A percentile compares a stretch with the other conserved stretches of the same genome.
Evolutionary conservation across 2,797 vertebrate species (phyloP).

Genomic region (Onychomys torridus): DNA sequence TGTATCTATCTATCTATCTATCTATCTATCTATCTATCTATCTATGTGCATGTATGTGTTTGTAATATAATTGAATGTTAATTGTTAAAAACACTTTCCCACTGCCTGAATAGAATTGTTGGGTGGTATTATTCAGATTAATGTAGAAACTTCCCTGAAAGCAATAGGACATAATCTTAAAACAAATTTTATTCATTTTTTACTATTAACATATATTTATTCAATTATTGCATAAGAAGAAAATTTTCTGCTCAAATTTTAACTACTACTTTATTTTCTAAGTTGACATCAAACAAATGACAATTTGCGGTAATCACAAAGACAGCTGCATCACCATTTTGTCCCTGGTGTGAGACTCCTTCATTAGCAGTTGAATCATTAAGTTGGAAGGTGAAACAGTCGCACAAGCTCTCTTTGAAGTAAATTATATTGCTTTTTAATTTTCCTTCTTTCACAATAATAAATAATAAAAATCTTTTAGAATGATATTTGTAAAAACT

Average conservation of each 20-base stretch:
- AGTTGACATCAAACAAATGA: slow-evolving; percentile 13
- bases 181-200: background rate
- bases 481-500: background rate
- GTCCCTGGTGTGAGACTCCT: background rate
- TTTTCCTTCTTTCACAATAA: background rate
- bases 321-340: background rate
- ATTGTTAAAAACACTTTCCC: background rate
- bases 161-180: background rate
- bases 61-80: background rate
- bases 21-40: background rate
- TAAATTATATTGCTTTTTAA: background rate
- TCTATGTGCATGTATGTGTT: background rate
- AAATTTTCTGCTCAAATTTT: background rate
- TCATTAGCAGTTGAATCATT: slow-evolving; percentile 5
- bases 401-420: background rate
- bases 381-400: background rate
- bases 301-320: slow-evolving; percentile 1
- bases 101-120: background rate
- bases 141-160: background rate
- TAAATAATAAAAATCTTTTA: slow-evolving; percentile 24
- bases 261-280: background rate
- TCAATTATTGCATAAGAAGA: background rate
- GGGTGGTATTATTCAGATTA: background rate
- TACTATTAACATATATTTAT: background rate
- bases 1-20: background rate